Evolutionary conservation across 1,140 invertebrate species (phyloP).

Genomic region (Cephus cinctus): DNA sequence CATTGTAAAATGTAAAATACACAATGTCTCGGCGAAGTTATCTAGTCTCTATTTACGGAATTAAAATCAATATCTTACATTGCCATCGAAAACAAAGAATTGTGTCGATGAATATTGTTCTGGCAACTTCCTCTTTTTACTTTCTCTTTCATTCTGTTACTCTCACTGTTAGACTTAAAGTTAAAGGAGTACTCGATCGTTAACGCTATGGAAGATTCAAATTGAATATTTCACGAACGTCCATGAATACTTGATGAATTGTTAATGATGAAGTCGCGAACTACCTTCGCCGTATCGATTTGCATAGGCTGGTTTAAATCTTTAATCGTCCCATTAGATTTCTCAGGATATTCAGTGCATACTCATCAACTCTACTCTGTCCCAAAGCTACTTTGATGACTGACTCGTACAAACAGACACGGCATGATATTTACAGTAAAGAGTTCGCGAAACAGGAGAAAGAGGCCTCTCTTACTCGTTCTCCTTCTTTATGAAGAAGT

Average conservation of each 20-base stretch:
- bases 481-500: conserved; percentile 14
- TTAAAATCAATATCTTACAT: conserved; percentile 14
- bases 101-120: too few species aligned
- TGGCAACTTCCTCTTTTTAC: conserved; percentile 7
- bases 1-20: conserved; percentile 18
- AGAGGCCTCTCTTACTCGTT: conserved; percentile 1
- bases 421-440: conserved; percentile 23
- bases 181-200: background rate
- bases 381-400: conserved; percentile 22
- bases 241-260: conserved; percentile 13
- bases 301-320: too few species aligned
- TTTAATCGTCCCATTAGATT: too few species aligned
- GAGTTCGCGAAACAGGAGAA: conserved; percentile 20
- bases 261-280: conserved; percentile 10
- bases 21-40: background rate
- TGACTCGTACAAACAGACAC: conserved; percentile 27
- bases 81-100: conserved; percentile 4
- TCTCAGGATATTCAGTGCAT: too few species aligned
- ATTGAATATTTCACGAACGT: conserved; percentile 6
- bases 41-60: conserved; percentile 4
- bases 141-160: background rate
- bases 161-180: too few species aligned
- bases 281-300: too few species aligned
- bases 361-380: too few species aligned
- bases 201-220: conserved; percentile 19